These are phyloP conservation scores for Oscheius sp. DNA, from an alignment of 1,140 invertebrate genomes.

Conservation along the genomic window DNA sequence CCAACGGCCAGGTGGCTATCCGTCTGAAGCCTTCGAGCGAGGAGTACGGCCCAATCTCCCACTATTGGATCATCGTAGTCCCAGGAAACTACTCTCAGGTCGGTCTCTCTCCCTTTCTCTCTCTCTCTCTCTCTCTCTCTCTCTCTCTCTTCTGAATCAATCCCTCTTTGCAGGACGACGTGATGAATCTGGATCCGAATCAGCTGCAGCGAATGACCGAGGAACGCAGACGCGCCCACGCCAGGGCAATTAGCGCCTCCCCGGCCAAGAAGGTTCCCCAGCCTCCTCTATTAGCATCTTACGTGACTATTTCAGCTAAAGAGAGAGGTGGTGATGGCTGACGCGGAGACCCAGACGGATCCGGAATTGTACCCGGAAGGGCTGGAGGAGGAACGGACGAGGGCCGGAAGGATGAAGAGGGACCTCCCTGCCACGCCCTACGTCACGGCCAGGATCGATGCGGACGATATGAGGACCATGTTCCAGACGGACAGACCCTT, in stretches of 20 bases:
- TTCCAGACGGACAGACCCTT: conserved; percentile 17
- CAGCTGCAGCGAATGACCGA: conserved; percentile 10
- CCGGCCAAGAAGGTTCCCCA: conserved; percentile 24
- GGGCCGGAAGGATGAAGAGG: background rate
- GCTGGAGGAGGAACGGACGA: background rate
- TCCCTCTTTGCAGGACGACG: conserved; percentile 35
- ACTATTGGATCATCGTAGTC: conserved; percentile 93
- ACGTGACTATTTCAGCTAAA: background rate
- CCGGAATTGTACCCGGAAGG: background rate
- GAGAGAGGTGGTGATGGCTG: background rate
- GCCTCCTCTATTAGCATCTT: conserved; percentile 4
- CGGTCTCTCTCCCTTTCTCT: background rate
- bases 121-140: too few species aligned
- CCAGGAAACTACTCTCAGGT: conserved; percentile 75
- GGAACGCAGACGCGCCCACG: conserved; percentile 8
- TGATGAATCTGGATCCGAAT: conserved; percentile 34
- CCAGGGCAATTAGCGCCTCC: conserved; percentile 11
- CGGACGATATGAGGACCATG: conserved; percentile 14
- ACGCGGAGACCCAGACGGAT: background rate
- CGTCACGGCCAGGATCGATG: conserved; percentile 17
- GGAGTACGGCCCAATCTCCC: conserved; percentile 95
- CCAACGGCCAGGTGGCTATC: conserved; percentile 70
- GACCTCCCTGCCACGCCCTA: background rate
- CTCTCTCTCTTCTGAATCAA: too few species aligned
- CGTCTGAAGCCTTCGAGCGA: conserved; percentile 73